Evolutionary conservation across 2,888 invertebrate genomes (phyloP).

Genomic region (Megaustenia siamemsis): DNA sequence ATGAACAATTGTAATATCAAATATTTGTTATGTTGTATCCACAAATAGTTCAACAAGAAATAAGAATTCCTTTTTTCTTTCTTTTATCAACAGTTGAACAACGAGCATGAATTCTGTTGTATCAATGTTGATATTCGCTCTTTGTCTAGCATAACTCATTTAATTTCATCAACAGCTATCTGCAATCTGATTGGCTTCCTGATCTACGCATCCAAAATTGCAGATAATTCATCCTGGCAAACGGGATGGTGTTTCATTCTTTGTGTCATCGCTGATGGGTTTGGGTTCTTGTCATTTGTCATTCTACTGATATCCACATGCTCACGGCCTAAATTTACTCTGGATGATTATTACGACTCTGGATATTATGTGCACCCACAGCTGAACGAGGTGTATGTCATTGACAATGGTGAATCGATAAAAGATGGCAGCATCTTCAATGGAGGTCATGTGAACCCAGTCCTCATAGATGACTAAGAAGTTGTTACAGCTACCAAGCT

Average conservation of each 20-base stretch:
- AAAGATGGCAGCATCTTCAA: background rate
- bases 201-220: slow-evolving; percentile 66
- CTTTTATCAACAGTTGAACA: no score
- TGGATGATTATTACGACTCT: slow-evolving; percentile 57
- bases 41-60: no score
- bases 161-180: slow-evolving; percentile 61
- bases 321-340: slow-evolving; percentile 63
- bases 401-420: slow-evolving; percentile 50
- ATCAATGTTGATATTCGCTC: no score
- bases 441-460: slow-evolving; percentile 45
- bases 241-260: slow-evolving; percentile 69
- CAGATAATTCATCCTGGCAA: slow-evolving; percentile 59
- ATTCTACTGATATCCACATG: slow-evolving; percentile 65
- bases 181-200: slow-evolving; percentile 67
- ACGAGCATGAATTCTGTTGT: no score
- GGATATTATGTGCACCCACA: slow-evolving; percentile 67
- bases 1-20: no score
- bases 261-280: slow-evolving; percentile 65
- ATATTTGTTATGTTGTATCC: no score
- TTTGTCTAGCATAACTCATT: background rate
- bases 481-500: no score
- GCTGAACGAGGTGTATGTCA: slow-evolving; percentile 65
- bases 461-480: slow-evolving; percentile 35
- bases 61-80: no score
- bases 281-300: slow-evolving; percentile 66